phyloP scores from a whole-genome alignment of 2,113 vertebrate species.

The Anoura caudifer region DNA sequence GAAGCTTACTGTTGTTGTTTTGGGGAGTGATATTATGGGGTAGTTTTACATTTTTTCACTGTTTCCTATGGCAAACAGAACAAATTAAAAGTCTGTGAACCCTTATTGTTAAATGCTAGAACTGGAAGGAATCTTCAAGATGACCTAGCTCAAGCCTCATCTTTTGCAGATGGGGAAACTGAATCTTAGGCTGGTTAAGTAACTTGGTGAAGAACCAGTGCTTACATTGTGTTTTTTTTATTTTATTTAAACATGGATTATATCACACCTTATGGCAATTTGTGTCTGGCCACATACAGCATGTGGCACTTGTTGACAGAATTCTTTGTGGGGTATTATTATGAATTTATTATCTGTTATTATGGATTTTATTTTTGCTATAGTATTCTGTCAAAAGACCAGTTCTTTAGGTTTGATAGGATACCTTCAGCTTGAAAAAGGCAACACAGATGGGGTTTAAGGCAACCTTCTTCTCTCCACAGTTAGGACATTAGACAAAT shows the following conservation, averaged over 20 bases:
- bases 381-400: neutral
- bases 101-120: neutral
- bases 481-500: neutral
- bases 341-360: neutral
- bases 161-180: neutral
- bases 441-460: neutral
- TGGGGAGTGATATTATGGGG: neutral
- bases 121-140: neutral
- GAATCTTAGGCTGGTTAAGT: neutral
- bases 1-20: neutral
- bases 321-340: neutral
- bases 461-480: neutral
- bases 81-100: neutral
- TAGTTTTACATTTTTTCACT: neutral
- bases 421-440: neutral
- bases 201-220: neutral
- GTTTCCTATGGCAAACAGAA: neutral
- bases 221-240: neutral
- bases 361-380: neutral
- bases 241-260: neutral
- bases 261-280: accelerated
- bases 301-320: neutral
- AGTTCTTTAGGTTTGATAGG: neutral
- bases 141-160: neutral
- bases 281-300: neutral